Evolutionary conservation across 2,888 invertebrate species (phyloP), one percentile per base, ranked within the genome.

Genomic region (Drosophila tanythrix): DNA sequence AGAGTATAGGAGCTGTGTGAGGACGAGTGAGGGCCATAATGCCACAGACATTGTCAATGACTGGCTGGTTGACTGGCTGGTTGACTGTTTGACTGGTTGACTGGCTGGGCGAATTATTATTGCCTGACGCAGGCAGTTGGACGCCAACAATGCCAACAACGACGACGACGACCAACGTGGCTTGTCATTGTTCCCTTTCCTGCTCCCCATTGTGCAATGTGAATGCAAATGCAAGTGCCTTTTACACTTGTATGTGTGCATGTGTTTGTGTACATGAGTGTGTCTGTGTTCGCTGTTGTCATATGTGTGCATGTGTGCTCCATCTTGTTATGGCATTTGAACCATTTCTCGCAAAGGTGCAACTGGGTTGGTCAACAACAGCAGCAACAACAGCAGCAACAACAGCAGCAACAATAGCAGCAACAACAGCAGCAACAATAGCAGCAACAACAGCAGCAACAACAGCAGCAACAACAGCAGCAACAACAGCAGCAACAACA

Each of bases 281-380:
- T 56, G 27, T 40, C 40, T 29, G 25, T 65, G 51, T 43, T 57
- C 50, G 36, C 52, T 70, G 68, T 43, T 29, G 63, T 51, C 58
- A 70, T 57, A 70, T 59, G 75, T 46, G 25, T 46, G 63, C 79
- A 74, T 82, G 72, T 70, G 72, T 67, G 66, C 76, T 70, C 70
- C 89, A 81, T 83, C 83, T 86, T 79, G 83, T 79, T 79, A 76
- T 86, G 89, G 78, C 84, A 81, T 83, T 88, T 88, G 83, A 83
- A 80, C 88, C 86, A 82, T 74, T 88, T 71, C 4, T 46, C 61
- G 66, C 48, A 53, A 59, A 74, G 67, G 67, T 73, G 51, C n/a
- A 63, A 46, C 46, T 56, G 71, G 70, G 61, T 59, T 63, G 67
- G 61, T 70, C 59, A 74, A 53, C 35, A 62, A 65, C 38, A 50